Percentiles rank a stretch among this genome's conserved stretches.
These are phyloP conservation scores for Lasiommata megera DNA, from an alignment of 2,888 invertebrate species.

Conservation along the genomic window DNA sequence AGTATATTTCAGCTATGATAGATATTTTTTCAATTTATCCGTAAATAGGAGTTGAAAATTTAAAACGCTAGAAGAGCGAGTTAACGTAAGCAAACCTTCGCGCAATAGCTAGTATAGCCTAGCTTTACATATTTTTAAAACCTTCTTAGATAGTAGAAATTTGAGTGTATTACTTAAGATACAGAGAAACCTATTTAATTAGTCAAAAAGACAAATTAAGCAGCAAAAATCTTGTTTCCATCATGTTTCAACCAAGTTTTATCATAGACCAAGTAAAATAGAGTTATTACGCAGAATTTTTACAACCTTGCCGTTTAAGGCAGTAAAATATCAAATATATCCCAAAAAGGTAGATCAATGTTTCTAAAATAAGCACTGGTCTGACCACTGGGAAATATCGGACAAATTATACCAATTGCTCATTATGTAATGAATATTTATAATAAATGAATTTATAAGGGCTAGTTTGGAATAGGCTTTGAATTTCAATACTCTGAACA, in stretches of 20 bases:
- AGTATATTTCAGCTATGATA: too few species aligned
- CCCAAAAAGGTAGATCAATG: constrained; percentile 6
- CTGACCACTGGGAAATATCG: too few species aligned
- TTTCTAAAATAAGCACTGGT: not conserved
- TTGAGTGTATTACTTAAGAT: too few species aligned
- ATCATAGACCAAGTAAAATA: not conserved
- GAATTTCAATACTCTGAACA: not conserved
- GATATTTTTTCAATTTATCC: too few species aligned
- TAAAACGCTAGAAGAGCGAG: too few species aligned
- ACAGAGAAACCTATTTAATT: not conserved
- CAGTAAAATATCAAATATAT: constrained; percentile 8
- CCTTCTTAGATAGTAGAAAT: too few species aligned
- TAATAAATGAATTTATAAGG: not conserved
- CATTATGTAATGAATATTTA: constrained; percentile 10
- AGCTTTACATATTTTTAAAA: too few species aligned
- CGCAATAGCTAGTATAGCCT: too few species aligned
- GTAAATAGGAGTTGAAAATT: too few species aligned
- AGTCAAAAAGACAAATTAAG: not conserved
- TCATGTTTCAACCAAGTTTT: not conserved
- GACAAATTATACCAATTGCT: constrained; percentile 11
- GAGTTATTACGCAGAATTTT: constrained; percentile 10
- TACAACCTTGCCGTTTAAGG: not conserved
- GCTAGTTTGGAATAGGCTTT: not conserved
- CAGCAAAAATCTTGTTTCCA: not conserved
- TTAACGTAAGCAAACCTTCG: too few species aligned